Evolutionary conservation across 2,888 invertebrate genomes (phyloP), one percentile per base, ranked within the genome.

Genomic region (Drosophila differens): DNA sequence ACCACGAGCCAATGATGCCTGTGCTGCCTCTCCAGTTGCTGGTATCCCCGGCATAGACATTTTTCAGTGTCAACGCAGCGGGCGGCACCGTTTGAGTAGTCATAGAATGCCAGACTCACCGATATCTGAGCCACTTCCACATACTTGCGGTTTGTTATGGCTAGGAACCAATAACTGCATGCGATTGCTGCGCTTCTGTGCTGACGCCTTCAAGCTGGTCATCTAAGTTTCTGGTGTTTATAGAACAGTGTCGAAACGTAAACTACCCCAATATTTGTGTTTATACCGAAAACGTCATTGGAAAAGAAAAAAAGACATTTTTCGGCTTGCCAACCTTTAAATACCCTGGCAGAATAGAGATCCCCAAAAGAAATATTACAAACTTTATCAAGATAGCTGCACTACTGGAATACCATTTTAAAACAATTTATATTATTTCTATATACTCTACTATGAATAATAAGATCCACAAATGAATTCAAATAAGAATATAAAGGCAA

Each of bases 61-160:
- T 86, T 86, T 33, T 89, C 90, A 90, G 75, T 89, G 86, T 89
- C 90, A 89, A 76, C 89, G 71, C 86, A 86, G 86, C 87, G 77
- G 90, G 86, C 87, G 87, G 82, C 85, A 62, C 58, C 70, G 74
- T 88, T 89, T 90, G 90, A 87, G 70, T 58, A 64, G 62, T 60
- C 59, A 54, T 47, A 78, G 79, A 78, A 66, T 73, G 68, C 35
- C 39, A 28, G 12, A 41, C 61, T 44, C 63, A 22, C 33, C 60
- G 85, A 76, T 84, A 86, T 74, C 87, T 64, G 71, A 75, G 72
- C 67, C 82, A 78, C 87, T 79, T 70, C 72, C 53, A 72, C 78
- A 72, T 72, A 33, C 61, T 61, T 67, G 61, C 58, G 66, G 69
- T 79, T 77, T 80, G 80, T 89, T 82, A 85, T 77, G 70, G 86